Evolutionary conservation across 2,888 invertebrate species (phyloP), one percentile per base, ranked within the genome.

Genomic region (Saturnia pavonia): DNA sequence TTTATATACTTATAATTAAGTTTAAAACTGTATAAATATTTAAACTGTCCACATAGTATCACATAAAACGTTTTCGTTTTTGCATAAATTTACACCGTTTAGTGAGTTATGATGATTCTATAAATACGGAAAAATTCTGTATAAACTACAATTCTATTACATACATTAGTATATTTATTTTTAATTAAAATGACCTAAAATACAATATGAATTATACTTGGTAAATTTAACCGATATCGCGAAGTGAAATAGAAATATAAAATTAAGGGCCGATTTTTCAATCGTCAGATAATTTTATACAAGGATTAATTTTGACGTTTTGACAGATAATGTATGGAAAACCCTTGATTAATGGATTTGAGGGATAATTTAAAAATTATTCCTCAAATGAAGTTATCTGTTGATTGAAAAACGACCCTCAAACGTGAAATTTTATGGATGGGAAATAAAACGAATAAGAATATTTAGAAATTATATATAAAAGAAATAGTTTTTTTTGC

Each of bases 401-500:
- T n/a, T n/a, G n/a, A n/a, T n/a, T n/a, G n/a, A n/a, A n/a, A n/a
- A n/a, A n/a, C n/a, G n/a, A n/a, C n/a, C n/a, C n/a, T n/a, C n/a
- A n/a, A n/a, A n/a, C n/a, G n/a, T 54, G 8, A 22, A 54, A 54
- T 54, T 1, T 22, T 1, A 19, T 19, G 48, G 19, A 19, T 48
- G 19, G 1, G 19, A 22, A 22, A 54, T 54, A n/a, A 54, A 51
- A 51, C 51, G 19, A 51, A n/a, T 7, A 54, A 8, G 19, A 22
- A 54, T 22, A 54, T 19, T n/a, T 54, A 54, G 11, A n/a, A 11
- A 54, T 22, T 8, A 54, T 54, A 54, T 11, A 7, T 34, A 54
- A 54, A 54, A n/a, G 22, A 54, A 22, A 9, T 22, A 54, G 9
- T 75, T 75, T 79, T 86, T 85, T 86, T 81, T 82, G 82, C 80